Evolutionary conservation across 1,140 invertebrate species (phyloP).

Genomic region (Brachionus rotundiformis): DNA sequence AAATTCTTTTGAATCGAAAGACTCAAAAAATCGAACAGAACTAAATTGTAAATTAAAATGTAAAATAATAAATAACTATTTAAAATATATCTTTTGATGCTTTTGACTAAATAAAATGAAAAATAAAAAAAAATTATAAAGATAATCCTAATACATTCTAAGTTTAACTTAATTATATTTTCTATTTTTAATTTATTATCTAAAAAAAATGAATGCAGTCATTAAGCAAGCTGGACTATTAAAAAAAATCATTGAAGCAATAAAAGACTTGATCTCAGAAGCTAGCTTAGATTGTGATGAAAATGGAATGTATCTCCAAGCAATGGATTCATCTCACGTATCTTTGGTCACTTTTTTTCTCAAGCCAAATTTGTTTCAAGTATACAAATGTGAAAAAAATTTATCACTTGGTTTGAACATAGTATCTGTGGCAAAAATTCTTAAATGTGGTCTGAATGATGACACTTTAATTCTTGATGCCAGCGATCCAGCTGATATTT

Average conservation of each 20-base stretch:
- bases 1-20: conserved; percentile 34
- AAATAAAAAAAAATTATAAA: too few species aligned
- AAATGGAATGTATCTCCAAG: conserved; percentile 86
- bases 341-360: conserved; percentile 90
- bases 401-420: conserved; percentile 97
- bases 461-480: conserved; percentile 94
- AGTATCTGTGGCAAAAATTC: conserved; percentile 88
- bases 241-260: conserved; percentile 97
- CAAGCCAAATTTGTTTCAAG: conserved; percentile 92
- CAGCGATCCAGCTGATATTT: conserved; percentile 88
- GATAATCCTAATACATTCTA: too few species aligned
- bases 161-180: too few species aligned
- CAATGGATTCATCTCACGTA: conserved; percentile 99
- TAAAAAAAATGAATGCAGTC: conserved; percentile 63
- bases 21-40: conserved; percentile 28
- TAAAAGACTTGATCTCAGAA: conserved; percentile 97
- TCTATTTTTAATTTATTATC: background rate
- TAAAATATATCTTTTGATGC: too few species aligned
- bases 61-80: too few species aligned
- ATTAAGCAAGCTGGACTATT: conserved; percentile 83
- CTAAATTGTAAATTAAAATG: background rate
- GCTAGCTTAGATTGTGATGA: conserved; percentile 95
- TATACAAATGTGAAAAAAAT: conserved; percentile 95
- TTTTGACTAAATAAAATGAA: too few species aligned
- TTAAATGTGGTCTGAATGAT: conserved; percentile 91